Conservation (phyloP, 2,888 invertebrate genomes). For the Mesoligia furuncula region DNA sequence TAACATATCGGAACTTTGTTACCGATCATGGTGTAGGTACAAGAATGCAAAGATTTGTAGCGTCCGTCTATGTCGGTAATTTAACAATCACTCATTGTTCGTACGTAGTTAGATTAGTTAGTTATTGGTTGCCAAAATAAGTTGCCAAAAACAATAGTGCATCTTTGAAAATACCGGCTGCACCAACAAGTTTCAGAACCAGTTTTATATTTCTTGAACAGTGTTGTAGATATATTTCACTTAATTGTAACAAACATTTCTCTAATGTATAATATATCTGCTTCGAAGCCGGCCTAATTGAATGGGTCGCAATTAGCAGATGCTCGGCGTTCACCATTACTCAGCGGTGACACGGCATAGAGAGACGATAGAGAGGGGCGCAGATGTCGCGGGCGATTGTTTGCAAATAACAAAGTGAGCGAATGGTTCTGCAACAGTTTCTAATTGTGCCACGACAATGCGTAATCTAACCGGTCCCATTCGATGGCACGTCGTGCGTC, state of each 20-base stretch:
- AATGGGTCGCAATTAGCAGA: conserved; percentile 84
- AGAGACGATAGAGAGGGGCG: conserved; percentile 73
- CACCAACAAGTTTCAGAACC: conserved; percentile 20
- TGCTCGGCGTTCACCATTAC: conserved; percentile 75
- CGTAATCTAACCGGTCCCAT: conserved; percentile 89
- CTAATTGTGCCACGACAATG: conserved; percentile 89
- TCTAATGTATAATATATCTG: conserved; percentile 50
- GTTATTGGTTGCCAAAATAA: not conserved
- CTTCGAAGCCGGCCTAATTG: conserved; percentile 65
- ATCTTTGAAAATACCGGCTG: not conserved
- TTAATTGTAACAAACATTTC: conserved; percentile 33
- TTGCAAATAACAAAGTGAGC: conserved; percentile 88
- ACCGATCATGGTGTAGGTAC: conserved; percentile 66
- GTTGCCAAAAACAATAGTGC: not conserved
- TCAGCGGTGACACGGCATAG: conserved; percentile 66
- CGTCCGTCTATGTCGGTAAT: conserved; percentile 9
- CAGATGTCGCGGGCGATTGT: conserved; percentile 87
- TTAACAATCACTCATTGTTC: conserved; percentile 21
- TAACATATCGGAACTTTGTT: conserved; percentile 70
- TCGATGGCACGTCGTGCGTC: conserved; percentile 83
- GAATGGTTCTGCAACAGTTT: conserved; percentile 85
- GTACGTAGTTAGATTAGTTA: not conserved
- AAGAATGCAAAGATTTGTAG: conserved; percentile 65
- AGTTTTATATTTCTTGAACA: conserved; percentile 9
- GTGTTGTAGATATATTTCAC: conserved; percentile 13